Evolutionary conservation across 2,888 invertebrate species (phyloP), one percentile per base, ranked within the genome.

Genomic region (Morpho deidamia): DNA sequence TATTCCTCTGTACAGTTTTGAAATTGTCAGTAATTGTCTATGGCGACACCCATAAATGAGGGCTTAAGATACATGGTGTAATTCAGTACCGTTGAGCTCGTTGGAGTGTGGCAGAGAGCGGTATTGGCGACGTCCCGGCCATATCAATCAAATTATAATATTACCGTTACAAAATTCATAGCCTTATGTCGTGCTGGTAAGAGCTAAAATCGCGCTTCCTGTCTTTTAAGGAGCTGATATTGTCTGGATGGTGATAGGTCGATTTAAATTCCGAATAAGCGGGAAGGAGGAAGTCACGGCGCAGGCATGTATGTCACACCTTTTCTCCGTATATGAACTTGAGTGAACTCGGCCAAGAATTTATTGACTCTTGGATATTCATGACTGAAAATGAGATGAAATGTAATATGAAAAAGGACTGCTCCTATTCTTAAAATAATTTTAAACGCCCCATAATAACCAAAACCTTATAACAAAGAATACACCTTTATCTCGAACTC

Each of bases 211-310:
- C 59, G 70, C 60, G 53, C 64, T 66, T 58, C 60, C 51, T 34
- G 40, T 50, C 45, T 52, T 56, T 52, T 53, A 50, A 46, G 61
- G 51, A 60, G 47, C 58, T 60, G 67, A 68, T 70, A 67, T 67
- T 68, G 67, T 66, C 72, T 76, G 81, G 83, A 83, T 82, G 76
- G 81, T 72, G 74, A 81, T 82, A 74, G 81, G 81, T 76, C 81
- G 76, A 85, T 88, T 88, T 84, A 87, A 87, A 88, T 88, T 88
- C 87, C 78, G 86, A 76, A 84, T 83, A 83, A 84, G 88, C 81
- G 78, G 86, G 87, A 86, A 86, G 83, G 84, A 87, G 88, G 88
- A 88, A 88, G 88, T 87, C 86, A 83, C 83, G 84, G 73, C 72
- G 71, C 72, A 67, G 72, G 74, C 81, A 81, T 85, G 81, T 86